Conservation (phyloP, 2,113 vertebrate genomes). For the Gallinago undulata region DNA sequence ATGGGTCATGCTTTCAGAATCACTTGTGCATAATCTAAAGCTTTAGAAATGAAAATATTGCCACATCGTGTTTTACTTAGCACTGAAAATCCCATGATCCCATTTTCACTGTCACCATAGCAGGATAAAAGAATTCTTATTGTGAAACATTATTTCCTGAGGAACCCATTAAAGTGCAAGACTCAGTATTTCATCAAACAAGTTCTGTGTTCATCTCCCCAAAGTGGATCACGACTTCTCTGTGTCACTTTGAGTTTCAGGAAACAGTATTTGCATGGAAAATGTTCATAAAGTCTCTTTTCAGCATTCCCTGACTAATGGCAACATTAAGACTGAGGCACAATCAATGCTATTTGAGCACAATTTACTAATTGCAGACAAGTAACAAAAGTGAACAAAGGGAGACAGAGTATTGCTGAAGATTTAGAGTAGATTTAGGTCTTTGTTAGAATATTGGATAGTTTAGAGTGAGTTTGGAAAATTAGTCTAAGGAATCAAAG, state of each 20-base stretch:
- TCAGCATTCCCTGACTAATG: neutral
- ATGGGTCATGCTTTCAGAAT: conserved; percentile 33
- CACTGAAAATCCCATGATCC: conserved; percentile 37
- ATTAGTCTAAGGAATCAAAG: neutral
- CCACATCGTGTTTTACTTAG: neutral
- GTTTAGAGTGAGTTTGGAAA: neutral
- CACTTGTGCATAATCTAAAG: neutral
- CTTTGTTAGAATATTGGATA: neutral
- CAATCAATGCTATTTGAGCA: neutral
- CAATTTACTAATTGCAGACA: neutral
- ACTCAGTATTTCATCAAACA: conserved; percentile 1
- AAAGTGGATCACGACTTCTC: conserved; percentile 57
- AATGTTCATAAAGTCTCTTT: neutral
- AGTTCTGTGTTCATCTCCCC: neutral
- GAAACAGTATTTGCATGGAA: neutral
- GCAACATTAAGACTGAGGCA: neutral
- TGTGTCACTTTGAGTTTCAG: conserved; percentile 42
- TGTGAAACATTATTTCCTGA: conserved; percentile 46
- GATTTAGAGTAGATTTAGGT: neutral
- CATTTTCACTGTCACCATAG: conserved; percentile 4
- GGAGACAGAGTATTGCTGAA: neutral
- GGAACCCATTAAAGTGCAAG: conserved; percentile 58
- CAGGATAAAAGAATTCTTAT: conserved; percentile 54
- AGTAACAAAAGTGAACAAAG: neutral
- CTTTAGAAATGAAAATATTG: conserved; percentile 52